Base-by-base conservation (phyloP, 1,140 invertebrate species). In the Anagrus nilaparvatae region DNA sequence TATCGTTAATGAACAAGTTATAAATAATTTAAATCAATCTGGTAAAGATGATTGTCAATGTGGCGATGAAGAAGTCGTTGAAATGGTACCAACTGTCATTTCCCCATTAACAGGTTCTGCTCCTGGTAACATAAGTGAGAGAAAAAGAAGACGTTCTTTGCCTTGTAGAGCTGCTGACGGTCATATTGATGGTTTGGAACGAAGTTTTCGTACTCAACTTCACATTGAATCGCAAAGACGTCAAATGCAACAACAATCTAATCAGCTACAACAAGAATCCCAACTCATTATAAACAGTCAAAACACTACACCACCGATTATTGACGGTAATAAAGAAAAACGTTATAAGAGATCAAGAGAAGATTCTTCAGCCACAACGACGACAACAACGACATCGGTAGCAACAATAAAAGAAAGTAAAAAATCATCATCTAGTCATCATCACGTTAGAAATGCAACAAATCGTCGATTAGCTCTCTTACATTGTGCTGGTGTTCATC, bases 21-120 rank as follows among this genome's bases (percentile, higher is more conserved):
- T n/a, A n/a, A n/a, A n/a, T n/a, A n/a, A n/a, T n/a, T n/a, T n/a
- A n/a, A n/a, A n/a, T n/a, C n/a, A 0, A n/a, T n/a, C n/a, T n/a
- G n/a, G n/a, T n/a, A 84, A 84, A 53, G 78, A 82, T 48, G 74
- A 77, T 44, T 81, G 79, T 62, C 71, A 59, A 21, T 78, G 72
- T 51, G 75, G 77, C 49, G 75, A 77, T 18, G 76, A 78, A 37
- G 69, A 70, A 14, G 45, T 38, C 23, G 75, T 77, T 48, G 74
- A 76, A 17, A 75, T 78, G 35, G 69, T 69, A 25, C 59, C 46
- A 66, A 67, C 27, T 56, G 46, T 3, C 52, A 55, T n/a, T 32
- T 57, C 59, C 9, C 55, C 61, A 6, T 65, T 60, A 10, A 52
- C 53, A 0, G 55, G 54, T 5, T 55, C 58, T 5, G 49, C 56